These are phyloP conservation scores for Microplitis manilae DNA, from an alignment of 2,888 invertebrate species.

Conservation along the genomic window DNA sequence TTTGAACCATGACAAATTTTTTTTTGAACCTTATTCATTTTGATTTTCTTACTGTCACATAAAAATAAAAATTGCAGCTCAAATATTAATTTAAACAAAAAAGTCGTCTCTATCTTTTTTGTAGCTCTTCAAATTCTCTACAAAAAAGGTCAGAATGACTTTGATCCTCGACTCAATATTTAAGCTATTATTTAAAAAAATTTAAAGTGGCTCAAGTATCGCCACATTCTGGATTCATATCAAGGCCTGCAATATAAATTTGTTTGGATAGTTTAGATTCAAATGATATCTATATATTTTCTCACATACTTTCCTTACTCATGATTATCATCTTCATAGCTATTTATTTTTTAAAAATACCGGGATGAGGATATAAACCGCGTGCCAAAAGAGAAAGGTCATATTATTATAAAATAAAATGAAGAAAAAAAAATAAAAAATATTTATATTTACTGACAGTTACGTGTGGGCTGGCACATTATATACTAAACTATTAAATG, in stretches of 20 bases:
- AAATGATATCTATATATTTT: background rate
- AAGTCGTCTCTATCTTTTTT: too few species aligned
- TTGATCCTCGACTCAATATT: background rate
- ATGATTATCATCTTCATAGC: background rate
- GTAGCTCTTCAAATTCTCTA: too few species aligned
- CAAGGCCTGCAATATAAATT: background rate
- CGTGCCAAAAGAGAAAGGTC: slow-evolving; percentile 49
- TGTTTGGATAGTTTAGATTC: background rate
- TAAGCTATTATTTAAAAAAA: background rate
- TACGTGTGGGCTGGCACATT: slow-evolving; percentile 36
- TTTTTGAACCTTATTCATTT: too few species aligned
- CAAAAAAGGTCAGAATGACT: background rate
- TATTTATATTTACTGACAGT: slow-evolving; percentile 22
- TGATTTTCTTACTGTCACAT: too few species aligned
- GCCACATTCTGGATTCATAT: too few species aligned
- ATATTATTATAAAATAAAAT: slow-evolving; percentile 23
- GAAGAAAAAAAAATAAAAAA: slow-evolving; percentile 15
- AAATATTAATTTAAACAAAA: too few species aligned
- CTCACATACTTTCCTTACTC: background rate
- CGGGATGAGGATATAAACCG: background rate
- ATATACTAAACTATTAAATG: slow-evolving; percentile 21
- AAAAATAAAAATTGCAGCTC: too few species aligned
- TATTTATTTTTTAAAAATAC: background rate
- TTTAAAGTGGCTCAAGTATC: background rate
- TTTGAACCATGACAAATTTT: too few species aligned